Evolutionary conservation across 2,797 vertebrate species (phyloP).

Genomic region (Lacerta agilis): DNA sequence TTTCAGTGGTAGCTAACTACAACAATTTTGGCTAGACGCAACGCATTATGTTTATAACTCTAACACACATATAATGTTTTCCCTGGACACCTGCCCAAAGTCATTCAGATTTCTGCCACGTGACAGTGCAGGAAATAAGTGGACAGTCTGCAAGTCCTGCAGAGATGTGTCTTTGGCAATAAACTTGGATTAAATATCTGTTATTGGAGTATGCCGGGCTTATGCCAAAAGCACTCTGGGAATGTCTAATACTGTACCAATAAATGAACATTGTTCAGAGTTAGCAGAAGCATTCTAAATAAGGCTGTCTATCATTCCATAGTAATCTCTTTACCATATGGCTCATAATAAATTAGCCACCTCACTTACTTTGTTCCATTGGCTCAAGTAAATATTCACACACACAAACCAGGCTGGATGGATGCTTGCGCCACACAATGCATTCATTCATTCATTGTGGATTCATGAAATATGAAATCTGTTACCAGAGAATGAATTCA

Average conservation of each 20-base stretch:
- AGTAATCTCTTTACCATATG: slow-evolving; percentile 63
- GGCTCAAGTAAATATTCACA: slow-evolving; percentile 62
- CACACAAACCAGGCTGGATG: slow-evolving; percentile 29
- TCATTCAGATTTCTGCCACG: slow-evolving; percentile 67
- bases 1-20: no score
- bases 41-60: slow-evolving; percentile 45
- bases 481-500: background rate
- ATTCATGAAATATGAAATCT: slow-evolving; percentile 33
- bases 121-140: slow-evolving; percentile 51
- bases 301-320: slow-evolving; percentile 61
- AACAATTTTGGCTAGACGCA: no score
- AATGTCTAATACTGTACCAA: slow-evolving; percentile 63
- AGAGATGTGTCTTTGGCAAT: slow-evolving; percentile 63
- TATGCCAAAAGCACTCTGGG: slow-evolving; percentile 69
- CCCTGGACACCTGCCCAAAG: slow-evolving; percentile 59
- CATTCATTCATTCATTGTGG: slow-evolving; percentile 27
- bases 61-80: slow-evolving; percentile 68
- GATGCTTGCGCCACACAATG: slow-evolving; percentile 46
- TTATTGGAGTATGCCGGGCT: slow-evolving; percentile 59
- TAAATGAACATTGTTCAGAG: slow-evolving; percentile 58
- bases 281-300: slow-evolving; percentile 66
- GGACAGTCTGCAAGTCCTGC: slow-evolving; percentile 55
- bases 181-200: slow-evolving; percentile 66
- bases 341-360: slow-evolving; percentile 61
- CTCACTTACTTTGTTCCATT: slow-evolving; percentile 50